Conservation (phyloP, 2,113 vertebrate genomes). For the Phylloscopus trochiloides region DNA sequence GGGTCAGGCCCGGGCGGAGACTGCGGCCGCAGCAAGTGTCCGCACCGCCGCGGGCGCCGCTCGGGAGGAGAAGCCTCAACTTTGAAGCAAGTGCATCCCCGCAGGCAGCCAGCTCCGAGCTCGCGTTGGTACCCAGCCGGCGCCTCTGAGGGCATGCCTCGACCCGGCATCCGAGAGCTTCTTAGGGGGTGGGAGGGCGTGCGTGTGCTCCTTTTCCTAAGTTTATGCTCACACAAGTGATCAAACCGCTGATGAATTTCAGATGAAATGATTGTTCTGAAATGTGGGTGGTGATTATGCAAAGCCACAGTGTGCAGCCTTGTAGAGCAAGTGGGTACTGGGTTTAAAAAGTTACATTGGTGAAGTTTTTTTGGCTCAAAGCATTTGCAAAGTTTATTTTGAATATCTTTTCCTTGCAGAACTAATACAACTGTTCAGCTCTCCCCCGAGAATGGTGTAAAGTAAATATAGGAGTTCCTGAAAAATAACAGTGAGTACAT, state of each 20-base stretch:
- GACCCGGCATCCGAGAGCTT: no score
- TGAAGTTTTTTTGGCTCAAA: background rate
- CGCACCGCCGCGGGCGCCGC: background rate
- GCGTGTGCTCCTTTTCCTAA: background rate
- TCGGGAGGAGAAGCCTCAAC: background rate
- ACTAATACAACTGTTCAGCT: background rate
- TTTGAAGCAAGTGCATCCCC: conserved; percentile 33
- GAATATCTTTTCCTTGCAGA: conserved; percentile 39
- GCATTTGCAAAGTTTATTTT: background rate
- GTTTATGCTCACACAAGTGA: background rate
- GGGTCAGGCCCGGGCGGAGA: background rate
- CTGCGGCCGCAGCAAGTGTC: background rate
- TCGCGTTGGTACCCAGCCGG: background rate
- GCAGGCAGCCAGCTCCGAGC: background rate
- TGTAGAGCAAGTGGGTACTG: background rate
- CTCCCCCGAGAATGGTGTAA: background rate
- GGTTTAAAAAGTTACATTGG: background rate
- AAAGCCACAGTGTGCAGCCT: background rate
- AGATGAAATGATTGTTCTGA: background rate
- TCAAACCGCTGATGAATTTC: background rate
- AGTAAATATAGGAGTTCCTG: conserved; percentile 44
- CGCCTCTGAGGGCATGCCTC: background rate
- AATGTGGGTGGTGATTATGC: background rate
- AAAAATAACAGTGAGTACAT: conserved; percentile 44
- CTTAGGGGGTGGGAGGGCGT: no score